A percentile compares a stretch with the other conserved stretches of the same genome.
These are phyloP conservation scores for Oreotragus oreotragus DNA, from an alignment of 2,113 vertebrate genomes.

Conservation along the genomic window DNA sequence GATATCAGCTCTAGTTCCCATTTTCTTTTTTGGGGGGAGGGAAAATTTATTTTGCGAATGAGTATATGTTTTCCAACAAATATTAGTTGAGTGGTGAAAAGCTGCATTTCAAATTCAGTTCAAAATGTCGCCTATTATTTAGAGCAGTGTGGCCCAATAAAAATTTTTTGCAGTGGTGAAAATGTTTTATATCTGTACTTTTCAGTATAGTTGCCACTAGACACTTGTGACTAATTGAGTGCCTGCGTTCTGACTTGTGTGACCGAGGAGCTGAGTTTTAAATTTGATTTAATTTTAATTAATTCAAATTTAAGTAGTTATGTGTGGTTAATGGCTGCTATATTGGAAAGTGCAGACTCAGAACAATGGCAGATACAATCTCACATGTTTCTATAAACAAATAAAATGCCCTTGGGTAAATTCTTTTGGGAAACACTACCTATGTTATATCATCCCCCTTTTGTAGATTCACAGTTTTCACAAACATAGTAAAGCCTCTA, in stretches of 20 bases:
- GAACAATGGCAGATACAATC: neutral
- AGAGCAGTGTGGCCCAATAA: neutral
- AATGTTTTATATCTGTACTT: neutral
- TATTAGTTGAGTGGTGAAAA: neutral
- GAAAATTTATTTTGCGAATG: slow-evolving; percentile 5
- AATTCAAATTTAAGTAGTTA: neutral
- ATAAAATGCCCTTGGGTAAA: neutral
- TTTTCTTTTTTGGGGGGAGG: neutral
- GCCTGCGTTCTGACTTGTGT: neutral
- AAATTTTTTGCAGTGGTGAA: neutral
- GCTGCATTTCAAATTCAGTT: neutral
- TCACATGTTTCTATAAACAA: neutral
- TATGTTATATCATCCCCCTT: neutral
- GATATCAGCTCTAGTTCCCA: neutral
- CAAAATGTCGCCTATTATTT: neutral
- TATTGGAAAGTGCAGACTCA: neutral
- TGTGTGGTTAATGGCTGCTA: neutral
- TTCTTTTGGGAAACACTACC: neutral
- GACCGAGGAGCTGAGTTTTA: neutral
- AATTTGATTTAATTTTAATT: slow-evolving; percentile 18
- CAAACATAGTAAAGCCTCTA: neutral
- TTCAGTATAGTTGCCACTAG: neutral
- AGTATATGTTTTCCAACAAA: neutral
- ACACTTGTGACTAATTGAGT: neutral
- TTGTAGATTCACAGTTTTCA: neutral